Conservation (phyloP, 2,113 vertebrate species). For the Himantopus leucocephalus region DNA sequence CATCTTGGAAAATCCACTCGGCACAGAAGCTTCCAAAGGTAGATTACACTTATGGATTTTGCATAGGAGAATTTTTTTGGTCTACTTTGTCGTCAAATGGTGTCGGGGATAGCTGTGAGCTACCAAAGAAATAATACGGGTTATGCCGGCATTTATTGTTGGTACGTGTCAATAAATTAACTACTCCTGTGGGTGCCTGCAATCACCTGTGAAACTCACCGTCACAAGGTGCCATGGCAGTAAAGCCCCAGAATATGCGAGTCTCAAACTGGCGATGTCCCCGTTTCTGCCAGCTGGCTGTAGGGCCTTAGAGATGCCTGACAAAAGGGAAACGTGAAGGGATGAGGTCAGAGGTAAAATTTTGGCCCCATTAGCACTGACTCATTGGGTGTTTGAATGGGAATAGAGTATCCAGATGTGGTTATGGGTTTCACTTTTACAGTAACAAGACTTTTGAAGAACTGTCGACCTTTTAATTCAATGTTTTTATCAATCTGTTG, state of each 20-base stretch:
- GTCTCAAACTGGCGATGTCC: background rate
- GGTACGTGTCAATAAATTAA: background rate
- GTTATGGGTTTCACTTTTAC: background rate
- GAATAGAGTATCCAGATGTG: background rate
- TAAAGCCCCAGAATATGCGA: background rate
- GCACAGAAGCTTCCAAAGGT: conserved; percentile 96
- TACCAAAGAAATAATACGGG: background rate
- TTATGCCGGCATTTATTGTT: background rate
- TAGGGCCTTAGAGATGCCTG: background rate
- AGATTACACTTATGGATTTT: background rate
- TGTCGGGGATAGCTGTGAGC: background rate
- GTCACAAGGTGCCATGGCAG: background rate
- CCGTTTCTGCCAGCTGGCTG: background rate
- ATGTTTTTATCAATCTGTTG: background rate
- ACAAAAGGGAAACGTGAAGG: background rate
- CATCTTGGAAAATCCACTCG: conserved; percentile 80
- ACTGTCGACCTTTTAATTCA: background rate
- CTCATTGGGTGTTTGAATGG: background rate
- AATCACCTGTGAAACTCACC: background rate
- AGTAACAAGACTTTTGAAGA: background rate
- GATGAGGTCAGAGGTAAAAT: background rate
- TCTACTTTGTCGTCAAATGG: background rate
- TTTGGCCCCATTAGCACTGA: background rate
- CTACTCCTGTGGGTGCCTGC: background rate
- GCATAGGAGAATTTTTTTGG: background rate